Base-by-base conservation (phyloP, 2,797 vertebrate species). In the Hephaestus fuliginosus region DNA sequence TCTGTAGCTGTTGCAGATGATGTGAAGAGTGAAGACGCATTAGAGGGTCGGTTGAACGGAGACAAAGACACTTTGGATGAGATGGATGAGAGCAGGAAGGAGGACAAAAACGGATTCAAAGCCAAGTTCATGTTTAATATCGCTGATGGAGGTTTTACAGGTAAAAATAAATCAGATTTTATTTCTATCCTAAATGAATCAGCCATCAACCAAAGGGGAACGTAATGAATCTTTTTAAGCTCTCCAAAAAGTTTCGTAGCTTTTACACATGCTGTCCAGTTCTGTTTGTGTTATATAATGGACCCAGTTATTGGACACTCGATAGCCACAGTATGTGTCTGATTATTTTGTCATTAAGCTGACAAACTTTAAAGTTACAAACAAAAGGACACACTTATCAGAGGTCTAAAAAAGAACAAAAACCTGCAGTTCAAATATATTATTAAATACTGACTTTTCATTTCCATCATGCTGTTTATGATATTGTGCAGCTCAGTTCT, bases 71-170 rank as follows among this genome's bases (percentile, higher is more conserved):
- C 77, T 8, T 84, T 94, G 81, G 97, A 98, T 1, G 97, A 98
- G 20, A 91, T 95, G 0, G 98, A 98, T 0, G 97, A 95, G 28
- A 80, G 68, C 87, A 91, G 96, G 62, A 98, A 93, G 91, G 98
- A 97, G 81, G 97, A 98, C 4, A 98, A 96, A 63, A 97, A 94
- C 64, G 96, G 90, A 1, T 81, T 94, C 74, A 99, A 96, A 88
- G 94, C 95, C 84, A 96, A 97, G 75, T 99, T 99, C 92, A 99
- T 99, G 98, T 99, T 99, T 95, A 99, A 99, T 91, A 99, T 99
- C 0, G 98, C 98, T 0, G 98, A 99, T 0, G 98, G 98, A 5
- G 98, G 98, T 74, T 99, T 99, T 77, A 99, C 98, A 92, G 98
- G 98, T 99, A 63, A 76, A 88, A 78, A 81, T 2, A 20, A 20